phyloP scores from a whole-genome alignment of 2,797 vertebrate genomes.

The Pelobates cultripes region DNA sequence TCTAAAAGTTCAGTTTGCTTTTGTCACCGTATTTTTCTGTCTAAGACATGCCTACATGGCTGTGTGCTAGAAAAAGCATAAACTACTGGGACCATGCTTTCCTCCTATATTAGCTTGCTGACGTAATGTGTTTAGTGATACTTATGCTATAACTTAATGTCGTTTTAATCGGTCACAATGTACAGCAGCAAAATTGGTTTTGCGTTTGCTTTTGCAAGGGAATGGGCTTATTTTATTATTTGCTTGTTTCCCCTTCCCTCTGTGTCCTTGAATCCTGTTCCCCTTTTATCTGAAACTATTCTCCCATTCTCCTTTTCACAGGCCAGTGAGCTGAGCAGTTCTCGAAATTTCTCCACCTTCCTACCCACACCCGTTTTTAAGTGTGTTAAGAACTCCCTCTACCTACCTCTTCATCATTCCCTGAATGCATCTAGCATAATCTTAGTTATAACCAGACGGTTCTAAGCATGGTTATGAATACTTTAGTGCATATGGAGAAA shows the following conservation, averaged over 20 bases:
- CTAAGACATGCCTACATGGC: neutral
- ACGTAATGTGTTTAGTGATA: no score
- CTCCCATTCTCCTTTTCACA: constrained; percentile 76
- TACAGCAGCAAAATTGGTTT: constrained; percentile 11
- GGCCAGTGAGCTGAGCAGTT: constrained; percentile 74
- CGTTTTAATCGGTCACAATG: neutral
- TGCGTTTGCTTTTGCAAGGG: neutral
- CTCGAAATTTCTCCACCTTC: constrained; percentile 67
- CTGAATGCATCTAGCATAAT: constrained; percentile 54
- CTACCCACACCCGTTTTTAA: constrained; percentile 51
- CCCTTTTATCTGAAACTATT: constrained; percentile 53
- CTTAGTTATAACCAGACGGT: neutral
- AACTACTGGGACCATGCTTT: no score
- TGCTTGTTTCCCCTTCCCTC: constrained; percentile 24
- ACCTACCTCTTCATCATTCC: constrained; percentile 32
- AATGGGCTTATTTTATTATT: constrained; percentile 7
- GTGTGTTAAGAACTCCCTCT: neutral
- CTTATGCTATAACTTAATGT: no score
- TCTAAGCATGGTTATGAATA: neutral
- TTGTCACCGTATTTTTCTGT: no score
- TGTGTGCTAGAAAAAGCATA: neutral
- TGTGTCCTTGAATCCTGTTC: constrained; percentile 18
- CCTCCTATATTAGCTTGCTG: no score
- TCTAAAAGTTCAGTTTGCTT: no score
- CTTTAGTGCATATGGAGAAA: neutral